These are phyloP conservation scores for Ormyrus rosae DNA, from an alignment of 2,888 invertebrate genomes.

Conservation along the genomic window DNA sequence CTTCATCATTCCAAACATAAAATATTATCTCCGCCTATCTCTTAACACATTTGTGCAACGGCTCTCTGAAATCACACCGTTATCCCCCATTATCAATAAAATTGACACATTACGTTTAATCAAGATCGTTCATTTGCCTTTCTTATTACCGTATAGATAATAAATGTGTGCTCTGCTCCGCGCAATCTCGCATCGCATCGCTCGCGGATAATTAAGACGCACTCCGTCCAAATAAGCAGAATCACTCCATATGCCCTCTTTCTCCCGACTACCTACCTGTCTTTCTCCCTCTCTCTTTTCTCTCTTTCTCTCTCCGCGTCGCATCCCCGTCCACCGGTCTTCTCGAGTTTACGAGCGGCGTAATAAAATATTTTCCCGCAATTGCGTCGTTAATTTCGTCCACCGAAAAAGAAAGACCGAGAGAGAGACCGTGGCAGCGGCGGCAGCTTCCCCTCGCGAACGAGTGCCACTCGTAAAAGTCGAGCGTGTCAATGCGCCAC, in stretches of 20 bases:
- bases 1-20: neutral
- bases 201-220: conserved; percentile 32
- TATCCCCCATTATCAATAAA: conserved; percentile 4
- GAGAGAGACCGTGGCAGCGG: neutral
- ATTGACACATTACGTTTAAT: conserved; percentile 35
- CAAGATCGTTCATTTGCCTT: conserved; percentile 35
- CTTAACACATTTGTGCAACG: neutral
- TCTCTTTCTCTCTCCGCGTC: neutral
- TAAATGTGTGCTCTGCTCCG: neutral
- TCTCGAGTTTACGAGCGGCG: conserved; percentile 35
- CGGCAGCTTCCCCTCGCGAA: conserved; percentile 28
- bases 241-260: conserved; percentile 14
- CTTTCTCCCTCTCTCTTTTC: neutral
- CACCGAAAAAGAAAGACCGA: conserved; percentile 32
- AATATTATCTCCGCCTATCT: neutral
- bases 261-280: conserved; percentile 28
- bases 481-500: conserved; percentile 33
- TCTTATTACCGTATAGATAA: conserved; percentile 21
- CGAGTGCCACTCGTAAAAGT: conserved; percentile 29
- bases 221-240: conserved; percentile 23
- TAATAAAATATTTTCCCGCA: conserved; percentile 52
- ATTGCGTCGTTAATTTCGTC: conserved; percentile 51
- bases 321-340: neutral
- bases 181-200: conserved; percentile 1
- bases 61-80: conserved; percentile 1